A percentile compares a stretch with the other conserved stretches of the same genome.
phyloP scores from a whole-genome alignment of 2,888 invertebrate species.

The Andrena camellia region DNA sequence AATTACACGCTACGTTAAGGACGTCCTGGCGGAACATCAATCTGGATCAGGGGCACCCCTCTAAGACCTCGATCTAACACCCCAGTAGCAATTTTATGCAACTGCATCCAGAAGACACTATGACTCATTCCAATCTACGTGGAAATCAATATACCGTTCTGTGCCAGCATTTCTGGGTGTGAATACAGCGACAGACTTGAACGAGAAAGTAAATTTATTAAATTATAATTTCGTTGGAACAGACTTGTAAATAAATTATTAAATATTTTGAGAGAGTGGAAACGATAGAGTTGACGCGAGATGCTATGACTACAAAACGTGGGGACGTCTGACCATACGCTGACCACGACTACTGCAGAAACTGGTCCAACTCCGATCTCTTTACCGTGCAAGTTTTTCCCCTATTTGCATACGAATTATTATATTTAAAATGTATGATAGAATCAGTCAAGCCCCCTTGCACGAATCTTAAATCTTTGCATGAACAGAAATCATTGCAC shows the following conservation, averaged over 20 bases:
- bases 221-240: neutral
- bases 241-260: neutral
- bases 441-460: conserved; percentile 27
- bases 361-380: neutral
- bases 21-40: conserved; percentile 73
- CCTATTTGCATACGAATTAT: conserved; percentile 43
- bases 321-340: neutral
- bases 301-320: neutral
- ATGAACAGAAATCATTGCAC: conserved; percentile 42
- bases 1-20: conserved; percentile 75
- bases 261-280: neutral
- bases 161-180: neutral
- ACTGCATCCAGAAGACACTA: conserved; percentile 60
- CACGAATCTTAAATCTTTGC: conserved; percentile 44
- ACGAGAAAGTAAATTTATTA: neutral
- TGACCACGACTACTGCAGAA: conserved; percentile 7
- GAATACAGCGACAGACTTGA: neutral
- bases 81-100: conserved; percentile 62
- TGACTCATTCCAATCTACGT: conserved; percentile 64
- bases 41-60: conserved; percentile 74
- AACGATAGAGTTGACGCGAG: neutral
- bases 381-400: neutral
- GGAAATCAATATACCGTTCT: conserved; percentile 56
- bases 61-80: conserved; percentile 54
- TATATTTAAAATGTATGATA: conserved; percentile 1